Percentiles rank a stretch among this genome's conserved stretches.
Conservation (phyloP, 2,888 invertebrate species). For the Brachyopa scutellaris region DNA sequence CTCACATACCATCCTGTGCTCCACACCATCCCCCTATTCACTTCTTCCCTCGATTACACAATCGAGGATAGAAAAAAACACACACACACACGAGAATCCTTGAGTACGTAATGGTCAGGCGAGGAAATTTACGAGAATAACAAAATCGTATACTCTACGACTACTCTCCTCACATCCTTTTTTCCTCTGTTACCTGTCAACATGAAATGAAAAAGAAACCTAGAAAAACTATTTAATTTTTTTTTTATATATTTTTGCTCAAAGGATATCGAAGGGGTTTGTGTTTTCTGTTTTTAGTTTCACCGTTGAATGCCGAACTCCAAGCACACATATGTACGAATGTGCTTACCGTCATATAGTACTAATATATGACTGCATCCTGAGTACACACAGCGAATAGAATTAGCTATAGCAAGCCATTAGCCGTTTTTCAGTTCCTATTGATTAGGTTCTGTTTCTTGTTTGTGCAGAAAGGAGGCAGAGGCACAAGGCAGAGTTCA, state of each 20-base stretch:
- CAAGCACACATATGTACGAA: no score
- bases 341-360: no score
- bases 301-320: no score
- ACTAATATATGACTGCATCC: not conserved
- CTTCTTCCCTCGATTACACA: slow-evolving; percentile 36
- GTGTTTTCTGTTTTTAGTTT: not conserved
- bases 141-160: slow-evolving; percentile 43
- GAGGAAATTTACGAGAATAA: slow-evolving; percentile 58
- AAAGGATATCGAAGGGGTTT: not conserved
- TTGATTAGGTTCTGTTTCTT: slow-evolving; percentile 31
- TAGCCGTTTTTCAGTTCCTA: slow-evolving; percentile 48
- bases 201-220: slow-evolving; percentile 23
- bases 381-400: not conserved
- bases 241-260: not conserved
- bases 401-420: slow-evolving; percentile 53
- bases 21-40: no score
- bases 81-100: no score
- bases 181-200: slow-evolving; percentile 5
- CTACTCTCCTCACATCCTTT: not conserved
- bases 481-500: no score
- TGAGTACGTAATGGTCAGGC: slow-evolving; percentile 49
- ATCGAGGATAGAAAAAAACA: slow-evolving; percentile 48
- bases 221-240: not conserved
- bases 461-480: not conserved
- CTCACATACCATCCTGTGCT: not conserved